phyloP scores from a whole-genome alignment of 2,113 vertebrate species.

The Mohoua ochrocephala region DNA sequence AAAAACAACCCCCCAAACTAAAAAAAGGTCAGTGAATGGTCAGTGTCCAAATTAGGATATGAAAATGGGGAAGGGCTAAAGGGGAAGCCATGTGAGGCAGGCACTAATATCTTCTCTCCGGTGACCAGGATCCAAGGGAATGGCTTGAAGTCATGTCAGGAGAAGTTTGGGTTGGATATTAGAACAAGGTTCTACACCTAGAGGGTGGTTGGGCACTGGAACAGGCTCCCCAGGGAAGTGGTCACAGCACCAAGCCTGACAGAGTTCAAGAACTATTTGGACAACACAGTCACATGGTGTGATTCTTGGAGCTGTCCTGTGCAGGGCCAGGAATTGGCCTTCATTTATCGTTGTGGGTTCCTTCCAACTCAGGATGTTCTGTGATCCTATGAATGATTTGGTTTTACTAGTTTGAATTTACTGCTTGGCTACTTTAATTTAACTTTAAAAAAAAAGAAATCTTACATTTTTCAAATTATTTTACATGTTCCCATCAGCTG shows the following conservation, averaged over 20 bases:
- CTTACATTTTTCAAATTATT: not conserved
- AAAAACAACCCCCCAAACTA: not conserved
- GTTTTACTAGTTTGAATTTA: not conserved
- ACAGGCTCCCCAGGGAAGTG: not conserved
- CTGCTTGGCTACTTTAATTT: not conserved
- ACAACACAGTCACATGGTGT: not conserved
- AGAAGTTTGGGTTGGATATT: not conserved
- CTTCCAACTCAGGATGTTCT: not conserved
- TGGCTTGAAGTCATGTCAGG: fast-evolving
- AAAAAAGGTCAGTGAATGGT: not conserved
- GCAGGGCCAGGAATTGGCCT: not conserved
- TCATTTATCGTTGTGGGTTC: not conserved
- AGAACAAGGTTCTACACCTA: not conserved
- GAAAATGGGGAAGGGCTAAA: not conserved
- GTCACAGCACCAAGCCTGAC: not conserved
- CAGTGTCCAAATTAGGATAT: not conserved
- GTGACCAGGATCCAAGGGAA: not conserved
- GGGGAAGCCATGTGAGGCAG: not conserved
- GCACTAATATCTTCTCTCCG: not conserved
- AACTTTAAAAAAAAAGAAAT: not conserved
- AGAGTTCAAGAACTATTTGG: not conserved
- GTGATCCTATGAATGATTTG: not conserved
- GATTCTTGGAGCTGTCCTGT: not conserved
- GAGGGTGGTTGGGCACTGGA: not conserved
- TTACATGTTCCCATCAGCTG: not conserved